Percentiles rank a stretch among this genome's conserved stretches.
These are phyloP conservation scores for Mesorhabditis belari DNA, from an alignment of 2,888 invertebrate species.

Conservation along the genomic window DNA sequence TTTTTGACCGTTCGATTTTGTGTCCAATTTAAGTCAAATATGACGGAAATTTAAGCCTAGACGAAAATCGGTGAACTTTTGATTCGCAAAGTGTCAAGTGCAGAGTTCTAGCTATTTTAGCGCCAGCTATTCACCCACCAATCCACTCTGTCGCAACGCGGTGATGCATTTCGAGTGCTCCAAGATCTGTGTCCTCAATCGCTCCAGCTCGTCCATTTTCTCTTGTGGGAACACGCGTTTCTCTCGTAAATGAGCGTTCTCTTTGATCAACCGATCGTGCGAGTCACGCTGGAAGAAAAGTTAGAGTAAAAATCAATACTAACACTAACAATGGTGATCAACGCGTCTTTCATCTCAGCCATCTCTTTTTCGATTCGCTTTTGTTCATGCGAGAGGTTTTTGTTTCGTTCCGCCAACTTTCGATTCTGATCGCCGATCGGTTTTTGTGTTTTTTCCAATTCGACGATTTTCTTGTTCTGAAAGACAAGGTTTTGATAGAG, in stretches of 20 bases:
- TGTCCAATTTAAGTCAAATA: too few relatives aligned
- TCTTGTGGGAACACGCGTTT: constrained; percentile 46
- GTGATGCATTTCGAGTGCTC: constrained; percentile 52
- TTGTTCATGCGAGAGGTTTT: constrained; percentile 27
- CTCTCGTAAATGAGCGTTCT: constrained; percentile 39
- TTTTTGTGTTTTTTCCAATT: constrained; percentile 47
- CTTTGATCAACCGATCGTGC: constrained; percentile 45
- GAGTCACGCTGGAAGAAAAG: constrained; percentile 42
- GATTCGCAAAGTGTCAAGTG: background rate
- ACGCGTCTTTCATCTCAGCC: constrained; percentile 44
- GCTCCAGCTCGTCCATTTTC: constrained; percentile 47
- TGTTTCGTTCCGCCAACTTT: constrained; percentile 44
- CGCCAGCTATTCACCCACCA: constrained; percentile 14
- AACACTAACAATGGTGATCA: constrained; percentile 38
- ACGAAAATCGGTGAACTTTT: background rate
- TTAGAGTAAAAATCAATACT: background rate
- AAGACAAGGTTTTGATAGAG: constrained; percentile 16
- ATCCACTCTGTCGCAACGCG: constrained; percentile 40
- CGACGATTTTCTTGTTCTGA: constrained; percentile 50
- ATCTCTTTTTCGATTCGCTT: constrained; percentile 44
- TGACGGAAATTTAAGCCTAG: background rate
- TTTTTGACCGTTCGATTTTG: too few relatives aligned
- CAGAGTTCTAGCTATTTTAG: background rate
- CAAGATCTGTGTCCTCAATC: constrained; percentile 42
- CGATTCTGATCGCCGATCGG: constrained; percentile 48